These are phyloP conservation scores for Poeciliopsis occidentalis DNA, from an alignment of 2,113 vertebrate species.

Conservation along the genomic window DNA sequence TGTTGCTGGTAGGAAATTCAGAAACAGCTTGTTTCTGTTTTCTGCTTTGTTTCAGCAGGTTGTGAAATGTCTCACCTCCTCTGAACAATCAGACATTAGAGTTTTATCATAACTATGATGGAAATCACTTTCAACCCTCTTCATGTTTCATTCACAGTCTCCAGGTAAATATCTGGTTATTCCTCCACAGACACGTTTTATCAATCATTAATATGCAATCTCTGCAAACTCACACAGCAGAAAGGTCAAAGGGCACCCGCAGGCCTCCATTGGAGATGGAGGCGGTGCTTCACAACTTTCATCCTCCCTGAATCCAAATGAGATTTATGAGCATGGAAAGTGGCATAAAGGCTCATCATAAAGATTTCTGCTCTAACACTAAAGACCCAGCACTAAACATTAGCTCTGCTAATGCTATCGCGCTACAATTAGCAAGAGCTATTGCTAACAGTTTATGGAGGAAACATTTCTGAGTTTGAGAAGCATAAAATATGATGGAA, in stretches of 20 bases:
- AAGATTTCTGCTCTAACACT: too few relatives aligned
- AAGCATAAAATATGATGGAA: too few relatives aligned
- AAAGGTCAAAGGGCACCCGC: conserved; percentile 68
- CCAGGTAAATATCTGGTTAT: conserved; percentile 42
- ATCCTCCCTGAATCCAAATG: conserved; percentile 21
- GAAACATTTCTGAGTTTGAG: too few relatives aligned
- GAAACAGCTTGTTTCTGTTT: conserved; percentile 46
- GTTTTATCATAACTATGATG: conserved; percentile 1
- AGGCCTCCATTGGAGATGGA: conserved; percentile 48
- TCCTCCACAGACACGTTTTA: conserved; percentile 66
- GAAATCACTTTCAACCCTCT: not conserved
- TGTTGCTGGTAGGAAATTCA: conserved; percentile 47
- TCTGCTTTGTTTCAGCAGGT: too few relatives aligned
- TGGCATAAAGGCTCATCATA: not conserved
- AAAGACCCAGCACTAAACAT: too few relatives aligned
- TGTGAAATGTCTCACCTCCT: conserved; percentile 25
- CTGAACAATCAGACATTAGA: not conserved
- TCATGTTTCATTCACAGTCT: not conserved
- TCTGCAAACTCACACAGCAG: conserved; percentile 35
- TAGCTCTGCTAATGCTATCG: too few relatives aligned
- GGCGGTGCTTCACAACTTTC: conserved; percentile 31
- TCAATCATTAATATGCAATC: conserved; percentile 73
- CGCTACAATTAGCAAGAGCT: too few relatives aligned
- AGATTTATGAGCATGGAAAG: conserved; percentile 8
- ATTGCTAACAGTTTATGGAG: too few relatives aligned